Evolutionary conservation across 2,888 invertebrate species (phyloP).

Genomic region (Clepsis dumicolana): DNA sequence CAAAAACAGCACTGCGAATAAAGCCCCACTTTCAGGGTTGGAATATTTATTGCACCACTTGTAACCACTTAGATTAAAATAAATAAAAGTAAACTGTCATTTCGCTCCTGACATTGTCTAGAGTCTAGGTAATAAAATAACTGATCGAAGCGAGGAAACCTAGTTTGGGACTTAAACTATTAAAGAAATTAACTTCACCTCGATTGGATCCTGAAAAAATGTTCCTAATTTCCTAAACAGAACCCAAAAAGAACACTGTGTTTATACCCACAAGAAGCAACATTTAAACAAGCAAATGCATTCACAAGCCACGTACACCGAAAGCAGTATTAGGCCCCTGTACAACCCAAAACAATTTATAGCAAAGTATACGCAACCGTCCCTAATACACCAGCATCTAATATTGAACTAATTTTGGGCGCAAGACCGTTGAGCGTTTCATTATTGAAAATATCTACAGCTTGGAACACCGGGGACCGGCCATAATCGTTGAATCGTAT

Average conservation of each 20-base stretch:
- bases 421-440: slow-evolving; percentile 76
- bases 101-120: too few relatives aligned
- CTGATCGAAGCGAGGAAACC: too few relatives aligned
- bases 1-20: too few relatives aligned
- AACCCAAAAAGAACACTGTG: not conserved
- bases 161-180: too few relatives aligned
- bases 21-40: too few relatives aligned
- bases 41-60: too few relatives aligned
- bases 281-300: slow-evolving; percentile 4
- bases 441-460: slow-evolving; percentile 76
- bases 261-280: not conserved
- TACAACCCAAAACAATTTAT: slow-evolving; percentile 41
- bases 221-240: too few relatives aligned
- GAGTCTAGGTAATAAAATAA: too few relatives aligned
- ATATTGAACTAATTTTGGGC: slow-evolving; percentile 76
- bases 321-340: slow-evolving; percentile 20
- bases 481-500: slow-evolving; percentile 84
- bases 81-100: too few relatives aligned
- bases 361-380: slow-evolving; percentile 30
- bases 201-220: too few relatives aligned
- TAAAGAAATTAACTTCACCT: too few relatives aligned
- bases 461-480: slow-evolving; percentile 55
- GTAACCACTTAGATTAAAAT: too few relatives aligned
- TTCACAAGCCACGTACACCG: slow-evolving; percentile 11
- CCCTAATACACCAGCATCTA: slow-evolving; percentile 39